Evolutionary conservation across 2,888 invertebrate species (phyloP), one percentile per base, ranked within the genome.

Genomic region (Scrobipalpa atriplicella): DNA sequence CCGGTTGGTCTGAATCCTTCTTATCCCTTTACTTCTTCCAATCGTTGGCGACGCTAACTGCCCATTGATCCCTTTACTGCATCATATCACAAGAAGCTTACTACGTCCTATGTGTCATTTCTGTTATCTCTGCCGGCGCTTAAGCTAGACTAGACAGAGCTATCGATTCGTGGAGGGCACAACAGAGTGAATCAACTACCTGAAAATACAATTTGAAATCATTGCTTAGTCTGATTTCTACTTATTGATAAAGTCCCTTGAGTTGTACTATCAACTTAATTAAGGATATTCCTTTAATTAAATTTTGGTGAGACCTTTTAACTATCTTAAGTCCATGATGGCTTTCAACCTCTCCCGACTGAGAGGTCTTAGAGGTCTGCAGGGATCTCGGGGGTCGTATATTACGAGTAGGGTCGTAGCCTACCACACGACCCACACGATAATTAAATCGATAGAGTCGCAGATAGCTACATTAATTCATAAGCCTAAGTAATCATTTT

Each of bases 371-470:
- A 29, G 29, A 29, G 29, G 29, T 29, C 29, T 29, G 29, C 29
- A 18, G 52, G 29, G n/a, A 13, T 19, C 56, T 19, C 7, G 1
- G 21, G 56, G 29, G 18, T 19, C 56, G n/a, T n/a, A n/a, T n/a
- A n/a, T 11, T 36, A 3, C 36, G 29, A 1, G 29, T 11, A n/a
- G n/a, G 29, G 29, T 29, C n/a, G n/a, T n/a, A 51, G 6, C 11
- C 11, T n/a, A 29, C 21, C 56, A 29, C 13, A 19, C 56, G 56
- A 29, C 56, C 56, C 56, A 36, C 56, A 36, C 29, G 21, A 13
- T 56, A 56, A 56, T 56, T 56, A 56, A 56, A 56, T 56, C 56
- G 10, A 56, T 36, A 29, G 56, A 56, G 6, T 56, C 10, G n/a
- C 56, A 56, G 21, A 36, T 19, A 18, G 52, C 19, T 19, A 11